Conservation (phyloP, 2,888 invertebrate genomes). For the Orchesella flavescens region DNA sequence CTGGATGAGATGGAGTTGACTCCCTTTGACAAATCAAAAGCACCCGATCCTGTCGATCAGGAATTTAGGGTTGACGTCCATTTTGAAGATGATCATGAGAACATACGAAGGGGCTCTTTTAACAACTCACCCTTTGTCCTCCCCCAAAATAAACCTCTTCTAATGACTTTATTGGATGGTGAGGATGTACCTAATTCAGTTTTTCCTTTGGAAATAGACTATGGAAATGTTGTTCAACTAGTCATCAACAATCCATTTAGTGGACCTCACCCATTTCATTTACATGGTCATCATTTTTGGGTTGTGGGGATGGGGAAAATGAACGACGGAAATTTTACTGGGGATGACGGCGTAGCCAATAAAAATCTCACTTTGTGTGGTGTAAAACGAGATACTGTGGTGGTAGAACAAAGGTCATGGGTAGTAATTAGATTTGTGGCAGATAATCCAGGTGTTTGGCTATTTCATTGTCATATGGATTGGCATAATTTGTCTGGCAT, state of each 20-base stretch:
- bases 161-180: constrained; percentile 52
- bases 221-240: constrained; percentile 61
- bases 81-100: too few species aligned
- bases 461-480: constrained; percentile 65
- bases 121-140: constrained; percentile 50
- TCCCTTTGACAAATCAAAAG: constrained; percentile 10
- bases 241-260: constrained; percentile 62
- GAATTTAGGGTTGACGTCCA: too few species aligned
- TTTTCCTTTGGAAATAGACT: constrained; percentile 36
- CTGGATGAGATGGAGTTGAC: constrained; percentile 50
- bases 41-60: too few species aligned
- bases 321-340: constrained; percentile 54
- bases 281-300: constrained; percentile 66
- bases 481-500: constrained; percentile 67
- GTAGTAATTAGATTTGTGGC: constrained; percentile 60
- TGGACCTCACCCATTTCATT: constrained; percentile 68
- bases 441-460: constrained; percentile 65
- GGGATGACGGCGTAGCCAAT: background rate
- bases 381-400: constrained; percentile 60
- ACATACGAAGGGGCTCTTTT: constrained; percentile 21
- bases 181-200: constrained; percentile 27
- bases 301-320: constrained; percentile 60
- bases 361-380: constrained; percentile 35
- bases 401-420: constrained; percentile 52
- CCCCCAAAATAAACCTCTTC: constrained; percentile 54